Evolutionary conservation across 2,888 invertebrate genomes (phyloP), one percentile per base, ranked within the genome.

Genomic region (Drosophila tanythrix): DNA sequence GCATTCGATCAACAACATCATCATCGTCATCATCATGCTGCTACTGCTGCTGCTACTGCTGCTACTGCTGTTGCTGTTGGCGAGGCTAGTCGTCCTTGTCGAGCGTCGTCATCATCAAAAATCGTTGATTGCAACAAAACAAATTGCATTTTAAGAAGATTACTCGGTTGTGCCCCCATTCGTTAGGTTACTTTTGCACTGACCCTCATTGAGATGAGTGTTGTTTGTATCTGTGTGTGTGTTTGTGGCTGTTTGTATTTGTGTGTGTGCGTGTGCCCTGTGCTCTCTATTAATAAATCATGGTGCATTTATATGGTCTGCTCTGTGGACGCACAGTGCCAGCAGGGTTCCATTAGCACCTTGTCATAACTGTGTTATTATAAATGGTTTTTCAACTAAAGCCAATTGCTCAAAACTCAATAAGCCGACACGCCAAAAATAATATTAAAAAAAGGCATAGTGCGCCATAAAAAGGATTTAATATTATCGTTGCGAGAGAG

Each of bases 41-140:
- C 46, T 15, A 15, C 46, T 43, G 11, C 11, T 21, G 40, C n/a
- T 11, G 10, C 40, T 15, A 2, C 36, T 21, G 1, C 21, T 21
- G 21, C 21, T 21, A 21, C 11, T 43, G 1, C 40, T 40, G 10
- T 11, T 40, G 40, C 4, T 46, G 8, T 46, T 46, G 25, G 46
- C 46, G 25, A 46, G 25, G 62, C 35, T 60, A 53, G 58, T 66
- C 63, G 64, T 73, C 59, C 68, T 70, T 68, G 66, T 68, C 69
- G 55, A 57, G 70, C 83, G 71, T 83, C 88, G 84, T 83, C 88
- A 86, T 87, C 89, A 87, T 89, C 89, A 84, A 86, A 88, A 88
- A 87, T 88, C 89, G 87, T 87, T 89, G 89, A 89, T 87, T 89
- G 87, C 87, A 89, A 83, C 85, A 88, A 88, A 89, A 88, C 89